Conservation (phyloP, 2,888 invertebrate genomes). For the Nebria salina region DNA sequence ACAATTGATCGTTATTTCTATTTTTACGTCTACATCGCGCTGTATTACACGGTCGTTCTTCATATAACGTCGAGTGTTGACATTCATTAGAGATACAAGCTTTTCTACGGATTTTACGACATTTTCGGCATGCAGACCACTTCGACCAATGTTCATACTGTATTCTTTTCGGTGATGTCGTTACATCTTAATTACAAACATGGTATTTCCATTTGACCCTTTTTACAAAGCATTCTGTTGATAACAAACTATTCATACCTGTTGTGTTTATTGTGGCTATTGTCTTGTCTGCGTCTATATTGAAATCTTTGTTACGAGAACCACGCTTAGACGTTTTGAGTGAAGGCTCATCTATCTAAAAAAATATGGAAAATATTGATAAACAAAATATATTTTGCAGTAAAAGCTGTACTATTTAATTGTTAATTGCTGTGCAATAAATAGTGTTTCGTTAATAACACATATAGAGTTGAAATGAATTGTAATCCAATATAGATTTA, state of each 20-base stretch:
- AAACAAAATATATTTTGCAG: too few species aligned
- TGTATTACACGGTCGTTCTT: slow-evolving; percentile 60
- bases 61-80: slow-evolving; percentile 57
- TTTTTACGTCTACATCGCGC: slow-evolving; percentile 60
- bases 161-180: neutral
- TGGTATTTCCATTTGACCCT: slow-evolving; percentile 9
- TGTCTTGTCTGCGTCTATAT: neutral
- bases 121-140: slow-evolving; percentile 59
- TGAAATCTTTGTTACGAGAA: neutral
- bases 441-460: too few species aligned
- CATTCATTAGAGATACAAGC: slow-evolving; percentile 66
- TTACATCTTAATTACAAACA: neutral
- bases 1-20: slow-evolving; percentile 56
- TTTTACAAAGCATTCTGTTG: neutral
- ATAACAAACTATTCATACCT: neutral
- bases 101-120: slow-evolving; percentile 80
- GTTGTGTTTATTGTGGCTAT: neutral
- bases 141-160: slow-evolving; percentile 55
- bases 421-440: too few species aligned
- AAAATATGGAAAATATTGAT: neutral
- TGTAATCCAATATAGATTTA: too few species aligned
- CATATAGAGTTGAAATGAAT: too few species aligned
- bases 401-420: too few species aligned
- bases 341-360: neutral
- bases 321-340: neutral